These are phyloP conservation scores for Philaethria dido DNA, from an alignment of 2,888 invertebrate species.

Conservation along the genomic window DNA sequence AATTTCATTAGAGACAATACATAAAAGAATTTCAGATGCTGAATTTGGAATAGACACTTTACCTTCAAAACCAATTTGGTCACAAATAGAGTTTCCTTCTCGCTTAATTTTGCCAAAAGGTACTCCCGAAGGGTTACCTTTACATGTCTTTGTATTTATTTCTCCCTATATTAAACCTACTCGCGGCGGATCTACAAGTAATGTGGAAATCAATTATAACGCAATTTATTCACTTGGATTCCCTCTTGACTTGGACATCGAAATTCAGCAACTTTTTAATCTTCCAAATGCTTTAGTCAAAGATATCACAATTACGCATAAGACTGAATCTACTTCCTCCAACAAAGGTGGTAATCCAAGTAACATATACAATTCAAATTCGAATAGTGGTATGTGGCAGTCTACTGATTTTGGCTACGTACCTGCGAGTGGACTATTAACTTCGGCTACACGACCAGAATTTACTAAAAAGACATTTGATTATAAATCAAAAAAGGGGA, in stretches of 20 bases:
- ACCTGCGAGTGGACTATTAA: slow-evolving; percentile 32
- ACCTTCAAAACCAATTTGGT: slow-evolving; percentile 74
- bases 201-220: slow-evolving; percentile 64
- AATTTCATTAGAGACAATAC: slow-evolving; percentile 83
- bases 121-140: slow-evolving; percentile 84
- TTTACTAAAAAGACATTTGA: slow-evolving; percentile 51
- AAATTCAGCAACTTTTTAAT: slow-evolving; percentile 69
- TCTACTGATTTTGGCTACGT: slow-evolving; percentile 41
- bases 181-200: slow-evolving; percentile 61
- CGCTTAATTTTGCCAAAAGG: slow-evolving; percentile 89
- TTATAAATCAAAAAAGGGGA: slow-evolving; percentile 51
- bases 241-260: slow-evolving; percentile 88
- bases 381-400: slow-evolving; percentile 40
- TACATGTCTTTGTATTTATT: slow-evolving; percentile 86
- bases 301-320: slow-evolving; percentile 65
- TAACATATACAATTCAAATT: slow-evolving; percentile 40
- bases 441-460: slow-evolving; percentile 43
- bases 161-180: slow-evolving; percentile 76
- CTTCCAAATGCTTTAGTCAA: slow-evolving; percentile 70
- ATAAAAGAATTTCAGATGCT: slow-evolving; percentile 84
- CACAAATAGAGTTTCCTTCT: slow-evolving; percentile 86
- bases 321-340: slow-evolving; percentile 45
- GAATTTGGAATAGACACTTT: slow-evolving; percentile 78
- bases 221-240: slow-evolving; percentile 84
- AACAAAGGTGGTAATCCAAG: slow-evolving; percentile 40